A percentile compares a stretch with the other conserved stretches of the same genome.
These are phyloP conservation scores for Calameuta idolon DNA, from an alignment of 2,888 invertebrate species.

Conservation along the genomic window DNA sequence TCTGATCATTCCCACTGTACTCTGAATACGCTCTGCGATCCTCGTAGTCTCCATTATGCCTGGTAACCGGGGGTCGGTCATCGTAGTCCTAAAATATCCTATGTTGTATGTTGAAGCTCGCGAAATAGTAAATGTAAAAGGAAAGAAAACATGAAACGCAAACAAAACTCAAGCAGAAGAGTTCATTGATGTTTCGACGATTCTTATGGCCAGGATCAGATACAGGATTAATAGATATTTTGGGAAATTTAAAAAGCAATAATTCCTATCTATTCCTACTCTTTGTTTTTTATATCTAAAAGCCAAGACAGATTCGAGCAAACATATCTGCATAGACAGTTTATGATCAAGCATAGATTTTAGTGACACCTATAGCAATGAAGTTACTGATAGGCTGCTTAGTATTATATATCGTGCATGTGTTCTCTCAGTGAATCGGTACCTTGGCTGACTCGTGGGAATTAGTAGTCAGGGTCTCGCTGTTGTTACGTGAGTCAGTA, in stretches of 20 bases:
- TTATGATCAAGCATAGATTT: background rate
- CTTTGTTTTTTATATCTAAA: background rate
- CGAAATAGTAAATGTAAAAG: background rate
- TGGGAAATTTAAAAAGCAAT: background rate
- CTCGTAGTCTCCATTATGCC: slow-evolving; percentile 54
- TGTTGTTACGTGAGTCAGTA: slow-evolving; percentile 46
- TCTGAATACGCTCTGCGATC: slow-evolving; percentile 45
- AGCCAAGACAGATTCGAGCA: background rate
- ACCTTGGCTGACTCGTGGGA: slow-evolving; percentile 48
- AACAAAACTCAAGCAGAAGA: background rate
- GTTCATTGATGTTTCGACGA: background rate
- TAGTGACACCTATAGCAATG: background rate
- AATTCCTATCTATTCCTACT: background rate
- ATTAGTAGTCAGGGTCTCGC: slow-evolving; percentile 44
- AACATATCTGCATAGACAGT: background rate
- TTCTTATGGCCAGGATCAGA: background rate
- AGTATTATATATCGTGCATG: background rate
- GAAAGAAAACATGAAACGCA: background rate
- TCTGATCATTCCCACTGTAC: slow-evolving; percentile 36
- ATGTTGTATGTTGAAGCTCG: background rate
- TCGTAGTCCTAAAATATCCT: slow-evolving; percentile 12
- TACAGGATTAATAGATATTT: background rate
- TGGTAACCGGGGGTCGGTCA: slow-evolving; percentile 22
- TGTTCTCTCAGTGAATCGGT: slow-evolving; percentile 14
- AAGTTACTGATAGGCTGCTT: background rate